Conservation (phyloP, 2,113 vertebrate species). For the Gallinago jamesoni region DNA sequence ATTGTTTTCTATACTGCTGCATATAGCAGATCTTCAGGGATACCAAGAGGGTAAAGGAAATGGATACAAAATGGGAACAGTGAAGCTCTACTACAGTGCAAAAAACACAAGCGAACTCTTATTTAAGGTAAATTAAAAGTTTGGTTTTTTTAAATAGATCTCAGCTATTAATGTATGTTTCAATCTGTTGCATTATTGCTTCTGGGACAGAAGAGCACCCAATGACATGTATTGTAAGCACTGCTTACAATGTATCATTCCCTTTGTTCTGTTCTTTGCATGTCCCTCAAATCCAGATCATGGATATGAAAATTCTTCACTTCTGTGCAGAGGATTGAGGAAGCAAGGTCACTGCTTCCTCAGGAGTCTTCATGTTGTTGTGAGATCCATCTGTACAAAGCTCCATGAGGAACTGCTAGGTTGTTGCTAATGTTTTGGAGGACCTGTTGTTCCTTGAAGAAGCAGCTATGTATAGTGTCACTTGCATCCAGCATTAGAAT, state of each 20-base stretch:
- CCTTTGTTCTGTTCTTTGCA: not conserved
- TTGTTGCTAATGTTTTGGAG: not conserved
- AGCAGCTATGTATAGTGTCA: not conserved
- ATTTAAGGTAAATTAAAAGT: constrained; percentile 82
- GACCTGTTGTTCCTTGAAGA: not conserved
- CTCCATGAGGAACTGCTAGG: not conserved
- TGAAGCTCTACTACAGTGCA: constrained; percentile 88
- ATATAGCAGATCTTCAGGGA: constrained; percentile 82
- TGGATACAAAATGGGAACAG: constrained; percentile 74
- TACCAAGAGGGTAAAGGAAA: constrained; percentile 43
- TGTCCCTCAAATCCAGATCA: not conserved
- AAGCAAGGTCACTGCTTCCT: not conserved
- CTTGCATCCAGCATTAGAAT: not conserved
- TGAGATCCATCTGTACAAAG: not conserved
- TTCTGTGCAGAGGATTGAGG: not conserved
- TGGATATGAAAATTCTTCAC: not conserved
- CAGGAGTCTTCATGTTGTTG: not conserved
- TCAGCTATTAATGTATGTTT: not conserved
- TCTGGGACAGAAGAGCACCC: not conserved
- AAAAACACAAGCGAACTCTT: constrained; percentile 86
- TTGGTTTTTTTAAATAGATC: not conserved
- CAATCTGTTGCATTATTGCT: not conserved
- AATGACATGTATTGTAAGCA: not conserved
- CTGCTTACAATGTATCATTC: not conserved
- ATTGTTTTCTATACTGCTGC: constrained; percentile 91